A percentile compares a stretch with the other conserved stretches of the same genome.
phyloP scores from a whole-genome alignment of 2,113 vertebrate genomes.

The Oryzias melastigma region DNA sequence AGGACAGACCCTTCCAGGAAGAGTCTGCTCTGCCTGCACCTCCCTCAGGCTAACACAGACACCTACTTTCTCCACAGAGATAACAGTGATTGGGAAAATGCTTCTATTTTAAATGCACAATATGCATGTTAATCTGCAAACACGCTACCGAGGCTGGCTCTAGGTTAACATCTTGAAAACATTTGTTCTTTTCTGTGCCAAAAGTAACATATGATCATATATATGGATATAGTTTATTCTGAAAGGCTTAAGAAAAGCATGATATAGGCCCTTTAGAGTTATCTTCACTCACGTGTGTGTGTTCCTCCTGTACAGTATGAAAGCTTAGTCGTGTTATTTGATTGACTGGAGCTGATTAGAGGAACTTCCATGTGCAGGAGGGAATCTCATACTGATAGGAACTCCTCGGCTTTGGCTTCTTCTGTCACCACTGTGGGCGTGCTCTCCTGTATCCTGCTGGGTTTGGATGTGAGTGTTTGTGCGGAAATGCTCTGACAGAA shows the following conservation, averaged over 20 bases:
- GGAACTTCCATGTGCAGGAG: conserved; percentile 17
- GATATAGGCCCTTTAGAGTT: conserved; percentile 5
- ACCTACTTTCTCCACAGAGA: too few species aligned
- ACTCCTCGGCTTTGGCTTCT: conserved; percentile 23
- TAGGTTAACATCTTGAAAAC: too few species aligned
- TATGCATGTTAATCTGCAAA: too few species aligned
- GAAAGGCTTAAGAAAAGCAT: too few species aligned
- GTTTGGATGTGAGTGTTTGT: conserved; percentile 2
- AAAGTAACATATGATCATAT: too few species aligned
- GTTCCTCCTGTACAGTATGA: conserved; percentile 25
- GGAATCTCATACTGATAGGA: conserved; percentile 19
- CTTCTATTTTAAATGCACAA: too few species aligned
- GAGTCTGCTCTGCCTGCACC: too few species aligned
- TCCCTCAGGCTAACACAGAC: too few species aligned
- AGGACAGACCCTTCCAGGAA: too few species aligned
- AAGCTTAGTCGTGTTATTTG: conserved; percentile 25
- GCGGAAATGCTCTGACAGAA: conserved; percentile 38
- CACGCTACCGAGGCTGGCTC: too few species aligned
- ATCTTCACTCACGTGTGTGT: conserved; percentile 15
- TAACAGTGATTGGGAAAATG: too few species aligned
- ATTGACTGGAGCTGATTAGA: conserved; percentile 46
- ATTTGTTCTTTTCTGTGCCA: too few species aligned
- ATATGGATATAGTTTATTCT: background rate
- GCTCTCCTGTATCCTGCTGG: background rate
- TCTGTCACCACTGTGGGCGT: conserved; percentile 15